A percentile compares a stretch with the other conserved stretches of the same genome.
These are phyloP conservation scores for Chiloscyllium punctatum DNA, from an alignment of 2,797 vertebrate species.

Conservation along the genomic window DNA sequence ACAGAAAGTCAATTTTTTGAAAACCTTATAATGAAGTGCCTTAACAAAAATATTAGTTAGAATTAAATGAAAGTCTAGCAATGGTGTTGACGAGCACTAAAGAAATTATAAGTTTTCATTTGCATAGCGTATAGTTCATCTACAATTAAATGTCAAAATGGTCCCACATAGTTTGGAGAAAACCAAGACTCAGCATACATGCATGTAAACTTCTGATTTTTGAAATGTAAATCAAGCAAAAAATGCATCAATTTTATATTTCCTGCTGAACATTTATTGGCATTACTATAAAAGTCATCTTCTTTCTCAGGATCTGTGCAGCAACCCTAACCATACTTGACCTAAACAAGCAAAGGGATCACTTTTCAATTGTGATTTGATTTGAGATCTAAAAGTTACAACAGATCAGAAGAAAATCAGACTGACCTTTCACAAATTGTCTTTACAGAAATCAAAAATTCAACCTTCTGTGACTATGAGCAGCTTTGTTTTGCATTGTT, in stretches of 20 bases:
- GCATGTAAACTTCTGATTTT: not conserved
- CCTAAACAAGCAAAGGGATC: not conserved
- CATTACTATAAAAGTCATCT: not conserved
- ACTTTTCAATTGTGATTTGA: not conserved
- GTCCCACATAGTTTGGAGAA: not conserved
- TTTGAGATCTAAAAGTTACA: not conserved
- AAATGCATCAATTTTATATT: not conserved
- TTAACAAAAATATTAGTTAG: not conserved
- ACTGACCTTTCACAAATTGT: too few relatives aligned
- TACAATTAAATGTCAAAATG: not conserved
- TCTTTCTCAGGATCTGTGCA: not conserved
- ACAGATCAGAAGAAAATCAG: not conserved
- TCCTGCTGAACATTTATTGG: not conserved
- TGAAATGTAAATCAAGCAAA: not conserved
- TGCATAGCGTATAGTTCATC: not conserved
- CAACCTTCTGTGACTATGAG: conserved; percentile 70
- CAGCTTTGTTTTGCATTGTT: conserved; percentile 65
- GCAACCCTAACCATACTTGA: not conserved
- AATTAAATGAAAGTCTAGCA: not conserved
- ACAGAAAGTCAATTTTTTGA: conserved; percentile 51
- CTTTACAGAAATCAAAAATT: conserved; percentile 19
- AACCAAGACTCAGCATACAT: not conserved
- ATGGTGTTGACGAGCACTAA: not conserved
- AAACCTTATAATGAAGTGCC: conserved; percentile 11
- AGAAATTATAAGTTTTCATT: not conserved